These are phyloP conservation scores for Ostrea edulis DNA, from an alignment of 1,140 invertebrate genomes.

Conservation along the genomic window DNA sequence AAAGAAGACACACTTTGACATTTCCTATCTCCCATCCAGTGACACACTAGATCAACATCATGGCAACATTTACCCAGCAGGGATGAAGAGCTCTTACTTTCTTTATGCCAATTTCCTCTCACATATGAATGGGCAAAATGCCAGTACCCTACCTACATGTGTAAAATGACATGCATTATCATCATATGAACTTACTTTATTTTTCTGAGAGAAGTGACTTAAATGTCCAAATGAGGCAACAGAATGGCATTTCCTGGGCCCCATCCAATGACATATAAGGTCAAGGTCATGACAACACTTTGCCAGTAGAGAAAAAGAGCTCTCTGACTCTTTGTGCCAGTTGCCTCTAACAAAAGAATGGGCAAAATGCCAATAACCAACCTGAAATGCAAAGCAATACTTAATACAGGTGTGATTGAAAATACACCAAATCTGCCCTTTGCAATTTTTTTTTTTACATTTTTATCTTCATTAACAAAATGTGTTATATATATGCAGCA, in stretches of 20 bases:
- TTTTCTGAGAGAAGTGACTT: constrained; percentile 77
- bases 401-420: no score
- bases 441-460: no score
- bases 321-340: constrained; percentile 78
- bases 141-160: constrained; percentile 77
- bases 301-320: constrained; percentile 79
- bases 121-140: constrained; percentile 81
- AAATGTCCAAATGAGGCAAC: constrained; percentile 81
- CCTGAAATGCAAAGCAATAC: constrained; percentile 59
- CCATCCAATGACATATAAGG: constrained; percentile 80
- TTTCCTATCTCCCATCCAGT: constrained; percentile 77
- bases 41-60: constrained; percentile 80
- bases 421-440: no score
- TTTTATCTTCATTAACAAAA: no score
- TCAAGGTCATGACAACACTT: constrained; percentile 82
- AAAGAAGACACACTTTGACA: constrained; percentile 79
- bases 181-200: constrained; percentile 69
- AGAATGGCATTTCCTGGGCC: constrained; percentile 70
- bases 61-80: constrained; percentile 81
- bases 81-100: constrained; percentile 76
- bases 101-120: constrained; percentile 81
- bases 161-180: not conserved
- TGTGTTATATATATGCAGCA: no score
- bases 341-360: constrained; percentile 81
- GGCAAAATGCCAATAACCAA: constrained; percentile 81